These are phyloP conservation scores for Yponomeuta malinellus DNA, from an alignment of 2,888 invertebrate species.

Conservation along the genomic window DNA sequence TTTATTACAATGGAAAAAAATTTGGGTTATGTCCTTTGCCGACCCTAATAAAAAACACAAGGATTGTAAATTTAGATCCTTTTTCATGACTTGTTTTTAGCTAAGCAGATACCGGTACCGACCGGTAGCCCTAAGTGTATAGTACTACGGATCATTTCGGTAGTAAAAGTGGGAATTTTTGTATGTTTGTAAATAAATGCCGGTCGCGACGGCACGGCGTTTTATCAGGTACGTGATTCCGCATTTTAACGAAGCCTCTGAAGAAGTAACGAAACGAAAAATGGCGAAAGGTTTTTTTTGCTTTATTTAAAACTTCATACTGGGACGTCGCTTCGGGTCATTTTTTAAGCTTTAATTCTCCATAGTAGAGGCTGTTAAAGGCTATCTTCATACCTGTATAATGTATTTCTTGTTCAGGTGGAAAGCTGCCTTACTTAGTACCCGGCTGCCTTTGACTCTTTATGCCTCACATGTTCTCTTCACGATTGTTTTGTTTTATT, in stretches of 20 bases:
- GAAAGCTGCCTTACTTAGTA: no score
- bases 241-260: conserved; percentile 42
- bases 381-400: no score
- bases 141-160: background rate
- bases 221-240: conserved; percentile 21
- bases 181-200: conserved; percentile 14
- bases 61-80: background rate
- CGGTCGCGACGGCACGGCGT: conserved; percentile 21
- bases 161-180: conserved; percentile 9
- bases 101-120: background rate
- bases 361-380: no score
- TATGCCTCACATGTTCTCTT: no score
- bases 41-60: conserved; percentile 2
- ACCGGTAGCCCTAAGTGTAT: background rate
- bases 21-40: background rate
- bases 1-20: background rate
- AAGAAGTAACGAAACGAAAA: background rate
- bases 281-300: background rate
- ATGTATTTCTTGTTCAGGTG: no score
- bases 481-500: no score
- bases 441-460: no score
- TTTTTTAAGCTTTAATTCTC: no score
- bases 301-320: background rate
- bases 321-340: no score
- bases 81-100: background rate